Percentiles rank a stretch among this genome's conserved stretches.
Evolutionary conservation across 2,797 vertebrate species (phyloP).

Genomic region (Acrossocheilus fasciatus): DNA sequence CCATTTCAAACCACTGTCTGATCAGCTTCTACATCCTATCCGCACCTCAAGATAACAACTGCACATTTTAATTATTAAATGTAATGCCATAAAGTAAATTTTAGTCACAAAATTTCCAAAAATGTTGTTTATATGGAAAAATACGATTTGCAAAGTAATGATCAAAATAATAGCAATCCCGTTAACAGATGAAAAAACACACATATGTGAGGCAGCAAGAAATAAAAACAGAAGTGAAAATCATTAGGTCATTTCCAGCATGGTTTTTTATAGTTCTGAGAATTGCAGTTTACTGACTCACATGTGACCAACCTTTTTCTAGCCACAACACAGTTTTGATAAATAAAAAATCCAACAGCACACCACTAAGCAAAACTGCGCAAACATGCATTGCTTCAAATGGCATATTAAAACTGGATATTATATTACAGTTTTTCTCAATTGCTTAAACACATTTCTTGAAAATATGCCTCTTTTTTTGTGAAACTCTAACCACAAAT

Average conservation of each 20-base stretch:
- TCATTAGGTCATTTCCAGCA: not conserved
- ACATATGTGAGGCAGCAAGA: not conserved
- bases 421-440: too few relatives aligned
- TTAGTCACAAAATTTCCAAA: not conserved
- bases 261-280: not conserved
- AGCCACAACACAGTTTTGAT: too few relatives aligned
- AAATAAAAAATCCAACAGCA: too few relatives aligned
- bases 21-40: too few relatives aligned
- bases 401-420: too few relatives aligned
- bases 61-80: not conserved
- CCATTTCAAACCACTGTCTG: too few relatives aligned
- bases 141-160: not conserved
- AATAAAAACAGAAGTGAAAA: slow-evolving; percentile 15
- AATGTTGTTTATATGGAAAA: not conserved
- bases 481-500: too few relatives aligned
- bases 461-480: too few relatives aligned
- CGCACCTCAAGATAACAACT: not conserved
- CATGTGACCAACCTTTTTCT: not conserved
- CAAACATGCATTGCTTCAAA: too few relatives aligned
- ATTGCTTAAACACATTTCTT: too few relatives aligned
- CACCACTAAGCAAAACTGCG: too few relatives aligned
- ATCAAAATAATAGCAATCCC: not conserved
- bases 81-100: not conserved
- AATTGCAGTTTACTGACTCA: not conserved
- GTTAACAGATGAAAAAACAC: not conserved